Base-by-base conservation (phyloP, 2,113 vertebrate genomes). In the Zeus faber region DNA sequence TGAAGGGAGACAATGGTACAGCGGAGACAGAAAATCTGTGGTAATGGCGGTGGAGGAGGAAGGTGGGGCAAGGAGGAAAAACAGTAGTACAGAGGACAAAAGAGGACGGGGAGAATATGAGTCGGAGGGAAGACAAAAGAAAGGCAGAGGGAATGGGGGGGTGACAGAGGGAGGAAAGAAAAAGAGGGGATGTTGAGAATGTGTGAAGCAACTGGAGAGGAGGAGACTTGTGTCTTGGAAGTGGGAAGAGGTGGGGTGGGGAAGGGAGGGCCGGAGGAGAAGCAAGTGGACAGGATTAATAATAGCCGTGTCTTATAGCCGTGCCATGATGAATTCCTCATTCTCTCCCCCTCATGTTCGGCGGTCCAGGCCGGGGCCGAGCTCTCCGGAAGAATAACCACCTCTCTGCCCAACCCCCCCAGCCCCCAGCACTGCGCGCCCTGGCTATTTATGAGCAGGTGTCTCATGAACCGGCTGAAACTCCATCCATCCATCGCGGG, bases 251-350 rank as follows among this genome's bases (percentile, higher is more conserved):
- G 11, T 17, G 26, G 17, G 8, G 48, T 33, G 49, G 53, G 60
- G 26, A 21, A 20, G 45, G 22, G 47, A 45, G 57, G 26, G 27
- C 49, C 22, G 13, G 51, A 29, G 44, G 52, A 71, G 55, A 0
- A 48, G 52, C 44, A 64, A 63, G 61, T 67, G 74, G 67, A 67
- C 70, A 74, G 70, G 59, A 75, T 77, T 77, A 76, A 81, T 83
- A 82, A 85, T 80, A 79, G 72, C 72, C 85, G 74, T 77, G 80
- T 78, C 82, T 73, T 82, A 73, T 82, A 70, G 64, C 72, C 40
- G 52, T 60, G 58, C 65, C 50, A 72, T 82, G 87, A 87, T 83
- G 63, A 82, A 87, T 87, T 76, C 70, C 75, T 59, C 50, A 69
- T 74, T 72, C 41, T 31, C 58, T 21, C 9, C 31, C 46, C 9